phyloP scores from a whole-genome alignment of 2,113 vertebrate species.

The Cynopterus brachyotis region DNA sequence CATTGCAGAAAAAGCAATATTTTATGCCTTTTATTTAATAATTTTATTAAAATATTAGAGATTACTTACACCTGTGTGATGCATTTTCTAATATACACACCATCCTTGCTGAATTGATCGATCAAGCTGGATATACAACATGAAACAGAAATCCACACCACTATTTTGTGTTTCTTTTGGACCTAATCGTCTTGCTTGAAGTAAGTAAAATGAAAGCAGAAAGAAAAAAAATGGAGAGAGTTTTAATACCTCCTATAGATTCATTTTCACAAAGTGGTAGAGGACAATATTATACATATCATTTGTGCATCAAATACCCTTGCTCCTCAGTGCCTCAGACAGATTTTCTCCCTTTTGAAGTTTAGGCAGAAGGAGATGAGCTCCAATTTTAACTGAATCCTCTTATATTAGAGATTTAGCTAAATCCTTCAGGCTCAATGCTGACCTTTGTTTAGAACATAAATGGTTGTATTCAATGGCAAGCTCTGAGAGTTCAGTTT shows the following conservation, averaged over 20 bases:
- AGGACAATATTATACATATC: not conserved
- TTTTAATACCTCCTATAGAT: not conserved
- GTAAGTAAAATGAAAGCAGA: not conserved
- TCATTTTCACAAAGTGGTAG: not conserved
- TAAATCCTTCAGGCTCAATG: slow-evolving; percentile 25
- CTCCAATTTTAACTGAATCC: slow-evolving; percentile 5
- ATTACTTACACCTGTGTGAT: not conserved
- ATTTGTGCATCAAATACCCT: not conserved
- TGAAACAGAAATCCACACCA: not conserved
- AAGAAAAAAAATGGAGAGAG: not conserved
- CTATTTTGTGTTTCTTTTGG: not conserved
- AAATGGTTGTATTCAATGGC: not conserved
- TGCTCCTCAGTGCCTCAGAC: not conserved
- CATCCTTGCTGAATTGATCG: not conserved
- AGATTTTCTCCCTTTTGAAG: not conserved
- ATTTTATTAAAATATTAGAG: slow-evolving; percentile 13
- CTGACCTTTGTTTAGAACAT: slow-evolving; percentile 48
- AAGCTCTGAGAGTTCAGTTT: not conserved
- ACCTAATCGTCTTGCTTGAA: not conserved
- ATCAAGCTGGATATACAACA: not conserved
- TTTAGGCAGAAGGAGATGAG: not conserved
- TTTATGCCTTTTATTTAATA: slow-evolving; percentile 1
- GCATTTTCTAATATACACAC: not conserved
- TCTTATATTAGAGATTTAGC: slow-evolving; percentile 28
- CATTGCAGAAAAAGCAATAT: not conserved